These are phyloP conservation scores for Anoplopoma fimbria DNA, from an alignment of 2,113 vertebrate species.

Conservation along the genomic window DNA sequence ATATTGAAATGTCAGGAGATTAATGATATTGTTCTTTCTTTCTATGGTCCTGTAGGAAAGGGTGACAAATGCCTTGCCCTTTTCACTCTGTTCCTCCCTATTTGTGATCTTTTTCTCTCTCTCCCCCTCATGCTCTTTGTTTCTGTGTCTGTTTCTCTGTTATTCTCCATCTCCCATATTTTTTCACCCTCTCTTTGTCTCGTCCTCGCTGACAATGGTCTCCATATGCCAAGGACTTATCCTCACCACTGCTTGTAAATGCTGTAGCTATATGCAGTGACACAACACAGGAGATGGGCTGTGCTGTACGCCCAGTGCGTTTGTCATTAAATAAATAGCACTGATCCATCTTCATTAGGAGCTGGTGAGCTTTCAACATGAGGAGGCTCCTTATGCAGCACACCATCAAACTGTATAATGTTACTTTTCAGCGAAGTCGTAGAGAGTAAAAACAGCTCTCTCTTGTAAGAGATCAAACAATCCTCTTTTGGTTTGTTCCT, in stretches of 20 bases:
- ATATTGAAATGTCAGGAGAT: constrained; percentile 90
- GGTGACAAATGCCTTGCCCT: constrained; percentile 86
- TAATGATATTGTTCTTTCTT: constrained; percentile 84
- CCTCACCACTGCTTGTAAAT: constrained; percentile 30
- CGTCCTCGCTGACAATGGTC: constrained; percentile 51
- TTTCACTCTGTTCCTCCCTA: constrained; percentile 76
- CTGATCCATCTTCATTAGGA: constrained; percentile 90
- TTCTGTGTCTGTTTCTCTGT: constrained; percentile 47
- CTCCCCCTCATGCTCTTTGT: constrained; percentile 35
- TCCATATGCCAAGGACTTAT: constrained; percentile 60
- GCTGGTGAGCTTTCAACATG: constrained; percentile 58
- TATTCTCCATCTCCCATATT: constrained; percentile 28
- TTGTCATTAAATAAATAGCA: constrained; percentile 85
- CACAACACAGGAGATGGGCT: constrained; percentile 78
- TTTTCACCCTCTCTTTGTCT: constrained; percentile 29
- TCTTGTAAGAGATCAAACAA: constrained; percentile 13
- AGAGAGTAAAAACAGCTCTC: constrained; percentile 12
- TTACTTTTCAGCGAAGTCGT: constrained; percentile 45
- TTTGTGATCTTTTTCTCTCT: constrained; percentile 66
- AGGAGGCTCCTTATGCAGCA: constrained; percentile 52
- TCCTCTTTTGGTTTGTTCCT: constrained; percentile 8
- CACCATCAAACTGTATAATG: constrained; percentile 67
- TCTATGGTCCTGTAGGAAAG: constrained; percentile 67
- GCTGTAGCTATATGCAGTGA: constrained; percentile 67
- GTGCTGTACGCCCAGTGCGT: constrained; percentile 73